Conservation (phyloP, 2,888 invertebrate species). For the Leptinotarsa juncta region DNA sequence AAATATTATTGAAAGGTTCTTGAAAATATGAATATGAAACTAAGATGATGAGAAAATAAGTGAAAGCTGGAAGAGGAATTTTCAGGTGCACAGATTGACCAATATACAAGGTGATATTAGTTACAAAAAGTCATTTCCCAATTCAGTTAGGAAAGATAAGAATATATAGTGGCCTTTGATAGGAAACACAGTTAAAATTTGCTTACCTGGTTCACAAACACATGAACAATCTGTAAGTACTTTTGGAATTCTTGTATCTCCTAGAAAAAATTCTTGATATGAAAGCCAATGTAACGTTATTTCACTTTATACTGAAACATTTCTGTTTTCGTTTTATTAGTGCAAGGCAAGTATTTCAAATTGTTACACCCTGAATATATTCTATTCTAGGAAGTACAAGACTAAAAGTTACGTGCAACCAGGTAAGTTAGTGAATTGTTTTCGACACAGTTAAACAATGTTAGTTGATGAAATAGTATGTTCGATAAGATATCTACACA, state of each 20-base stretch:
- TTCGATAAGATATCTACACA: slow-evolving; percentile 2
- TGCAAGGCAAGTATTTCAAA: slow-evolving; percentile 18
- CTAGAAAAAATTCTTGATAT: slow-evolving; percentile 42
- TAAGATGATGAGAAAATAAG: slow-evolving; percentile 18
- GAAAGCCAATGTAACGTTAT: slow-evolving; percentile 19
- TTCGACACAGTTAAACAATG: neutral
- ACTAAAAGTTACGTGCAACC: slow-evolving; percentile 29
- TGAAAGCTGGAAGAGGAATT: neutral
- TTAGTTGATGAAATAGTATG: slow-evolving; percentile 27
- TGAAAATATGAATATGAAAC: slow-evolving; percentile 20
- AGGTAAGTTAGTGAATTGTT: slow-evolving; percentile 26
- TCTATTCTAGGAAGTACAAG: slow-evolving; percentile 34
- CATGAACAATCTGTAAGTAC: slow-evolving; percentile 40
- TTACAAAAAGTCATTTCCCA: neutral
- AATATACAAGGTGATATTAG: slow-evolving; percentile 32
- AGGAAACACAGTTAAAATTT: slow-evolving; percentile 15
- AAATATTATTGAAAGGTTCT: neutral
- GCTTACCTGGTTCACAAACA: slow-evolving; percentile 44
- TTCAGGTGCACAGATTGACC: slow-evolving; percentile 40
- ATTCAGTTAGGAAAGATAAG: neutral
- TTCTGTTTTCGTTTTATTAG: slow-evolving; percentile 24
- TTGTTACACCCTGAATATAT: slow-evolving; percentile 18
- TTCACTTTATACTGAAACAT: slow-evolving; percentile 13
- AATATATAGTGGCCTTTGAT: neutral
- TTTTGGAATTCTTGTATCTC: slow-evolving; percentile 41